Evolutionary conservation across 1,140 invertebrate genomes (phyloP).

Genomic region (Nephila pilipes): DNA sequence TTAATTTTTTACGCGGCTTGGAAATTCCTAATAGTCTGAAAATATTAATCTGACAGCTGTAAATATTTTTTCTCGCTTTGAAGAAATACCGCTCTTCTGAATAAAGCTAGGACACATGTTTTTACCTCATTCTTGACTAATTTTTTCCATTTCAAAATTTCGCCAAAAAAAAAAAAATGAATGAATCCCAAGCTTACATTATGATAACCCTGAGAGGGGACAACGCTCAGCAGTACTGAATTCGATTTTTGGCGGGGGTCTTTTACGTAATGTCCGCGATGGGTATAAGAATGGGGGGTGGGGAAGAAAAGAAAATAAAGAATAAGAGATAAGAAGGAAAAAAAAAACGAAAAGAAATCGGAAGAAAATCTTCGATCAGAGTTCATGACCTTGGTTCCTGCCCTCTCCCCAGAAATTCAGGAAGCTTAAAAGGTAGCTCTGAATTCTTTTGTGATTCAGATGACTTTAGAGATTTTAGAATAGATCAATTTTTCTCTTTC

Average conservation of each 20-base stretch:
- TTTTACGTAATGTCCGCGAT: conserved; percentile 54
- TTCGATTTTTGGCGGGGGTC: conserved; percentile 45
- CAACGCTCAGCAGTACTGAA: conserved; percentile 8
- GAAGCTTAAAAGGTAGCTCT: conserved; percentile 31
- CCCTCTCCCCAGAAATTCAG: conserved; percentile 41
- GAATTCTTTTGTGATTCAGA: conserved; percentile 23
- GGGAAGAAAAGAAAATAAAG: neutral
- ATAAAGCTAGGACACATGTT: neutral
- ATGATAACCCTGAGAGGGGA: conserved; percentile 8
- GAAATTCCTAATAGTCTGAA: too few relatives aligned
- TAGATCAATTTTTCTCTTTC: neutral
- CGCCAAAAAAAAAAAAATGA: neutral
- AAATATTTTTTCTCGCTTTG: neutral
- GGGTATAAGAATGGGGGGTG: conserved; percentile 5
- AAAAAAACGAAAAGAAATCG: neutral
- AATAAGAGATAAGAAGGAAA: conserved; percentile 29
- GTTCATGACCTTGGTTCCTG: conserved; percentile 67
- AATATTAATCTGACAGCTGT: neutral
- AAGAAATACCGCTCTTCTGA: neutral
- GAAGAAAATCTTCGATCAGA: conserved; percentile 60
- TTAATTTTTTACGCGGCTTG: too few relatives aligned
- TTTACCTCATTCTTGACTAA: neutral
- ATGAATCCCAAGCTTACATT: neutral
- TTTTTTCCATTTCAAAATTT: neutral
- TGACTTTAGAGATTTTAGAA: neutral